Percentiles rank a stretch among this genome's conserved stretches.
Evolutionary conservation across 2,888 invertebrate species (phyloP).

Genomic region (Entomobrya proxima): DNA sequence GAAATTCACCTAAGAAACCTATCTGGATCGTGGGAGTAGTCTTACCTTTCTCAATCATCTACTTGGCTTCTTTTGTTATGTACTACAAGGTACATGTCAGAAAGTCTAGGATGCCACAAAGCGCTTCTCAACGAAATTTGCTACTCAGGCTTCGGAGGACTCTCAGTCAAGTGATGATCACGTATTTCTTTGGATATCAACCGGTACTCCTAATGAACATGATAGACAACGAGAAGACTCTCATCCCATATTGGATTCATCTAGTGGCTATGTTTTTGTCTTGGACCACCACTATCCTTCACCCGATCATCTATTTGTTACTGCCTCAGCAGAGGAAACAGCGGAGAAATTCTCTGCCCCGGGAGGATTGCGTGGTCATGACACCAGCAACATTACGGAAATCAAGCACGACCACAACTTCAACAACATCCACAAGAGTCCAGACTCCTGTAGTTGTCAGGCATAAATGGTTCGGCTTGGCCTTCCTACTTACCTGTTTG

Average conservation of each 20-base stretch:
- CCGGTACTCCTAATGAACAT: constrained; percentile 29
- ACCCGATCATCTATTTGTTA: constrained; percentile 24
- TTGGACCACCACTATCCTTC: constrained; percentile 26
- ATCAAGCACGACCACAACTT: neutral
- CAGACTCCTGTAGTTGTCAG: too few species aligned
- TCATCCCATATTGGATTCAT: neutral
- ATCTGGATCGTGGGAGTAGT: constrained; percentile 34
- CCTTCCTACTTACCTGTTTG: neutral
- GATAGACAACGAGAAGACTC: neutral
- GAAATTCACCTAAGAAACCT: neutral
- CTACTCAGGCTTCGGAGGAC: neutral
- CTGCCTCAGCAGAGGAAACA: neutral
- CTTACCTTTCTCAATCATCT: constrained; percentile 6
- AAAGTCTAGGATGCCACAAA: neutral
- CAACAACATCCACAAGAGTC: neutral
- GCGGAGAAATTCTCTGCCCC: neutral
- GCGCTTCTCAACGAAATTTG: neutral
- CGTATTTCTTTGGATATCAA: constrained; percentile 29
- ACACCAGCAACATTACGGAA: neutral
- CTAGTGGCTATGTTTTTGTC: neutral
- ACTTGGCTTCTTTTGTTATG: neutral
- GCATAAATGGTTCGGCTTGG: too few species aligned
- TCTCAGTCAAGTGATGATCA: neutral
- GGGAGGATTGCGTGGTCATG: neutral
- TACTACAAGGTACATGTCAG: neutral